phyloP scores from a whole-genome alignment of 2,113 vertebrate species.

The Lepidothrix coronata region DNA sequence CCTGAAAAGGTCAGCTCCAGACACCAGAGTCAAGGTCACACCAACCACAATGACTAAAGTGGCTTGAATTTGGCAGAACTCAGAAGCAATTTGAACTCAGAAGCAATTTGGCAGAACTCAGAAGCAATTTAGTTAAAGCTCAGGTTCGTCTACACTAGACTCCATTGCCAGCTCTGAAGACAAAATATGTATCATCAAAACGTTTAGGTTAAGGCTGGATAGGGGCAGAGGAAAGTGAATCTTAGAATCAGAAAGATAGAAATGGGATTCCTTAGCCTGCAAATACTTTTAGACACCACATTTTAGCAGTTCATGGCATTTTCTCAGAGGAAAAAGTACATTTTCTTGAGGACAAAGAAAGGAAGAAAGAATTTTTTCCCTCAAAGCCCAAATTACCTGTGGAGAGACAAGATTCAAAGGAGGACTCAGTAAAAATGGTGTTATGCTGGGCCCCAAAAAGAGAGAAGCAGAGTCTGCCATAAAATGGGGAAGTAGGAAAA shows the following conservation, averaged over 20 bases:
- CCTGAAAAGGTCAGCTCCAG: background rate
- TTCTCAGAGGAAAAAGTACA: background rate
- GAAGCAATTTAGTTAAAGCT: background rate
- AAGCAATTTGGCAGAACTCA: background rate
- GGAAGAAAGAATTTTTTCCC: background rate
- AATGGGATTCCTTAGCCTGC: background rate
- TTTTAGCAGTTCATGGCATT: background rate
- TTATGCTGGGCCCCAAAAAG: background rate
- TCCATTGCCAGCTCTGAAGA: background rate
- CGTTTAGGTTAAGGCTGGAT: background rate
- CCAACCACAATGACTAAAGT: background rate
- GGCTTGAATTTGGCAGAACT: background rate
- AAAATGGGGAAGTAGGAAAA: background rate
- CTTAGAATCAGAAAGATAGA: background rate
- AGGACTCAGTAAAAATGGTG: background rate
- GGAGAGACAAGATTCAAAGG: background rate
- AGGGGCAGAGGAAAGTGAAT: background rate
- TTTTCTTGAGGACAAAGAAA: background rate
- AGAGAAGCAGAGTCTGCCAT: background rate
- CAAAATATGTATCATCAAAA: background rate
- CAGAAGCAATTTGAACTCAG: no score
- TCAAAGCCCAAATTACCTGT: background rate
- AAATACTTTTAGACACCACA: background rate
- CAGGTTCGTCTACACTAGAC: background rate
- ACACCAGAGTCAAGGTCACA: background rate